phyloP scores from a whole-genome alignment of 1,140 invertebrate genomes.

The Zaprionus capensis region DNA sequence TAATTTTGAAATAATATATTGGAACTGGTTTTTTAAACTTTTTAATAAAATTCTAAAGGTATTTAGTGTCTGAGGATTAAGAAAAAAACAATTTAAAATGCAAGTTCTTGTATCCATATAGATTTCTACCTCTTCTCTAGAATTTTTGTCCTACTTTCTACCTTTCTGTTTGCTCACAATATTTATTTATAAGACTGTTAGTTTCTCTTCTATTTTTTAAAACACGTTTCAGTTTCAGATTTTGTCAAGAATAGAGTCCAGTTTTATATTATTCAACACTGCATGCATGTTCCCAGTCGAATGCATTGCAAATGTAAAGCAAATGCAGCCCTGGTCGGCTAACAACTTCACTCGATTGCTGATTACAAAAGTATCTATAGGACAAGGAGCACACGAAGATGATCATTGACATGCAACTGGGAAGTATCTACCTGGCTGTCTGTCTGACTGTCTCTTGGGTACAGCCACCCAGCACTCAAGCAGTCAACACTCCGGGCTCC shows the following conservation, averaged over 20 bases:
- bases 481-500: slow-evolving; percentile 38
- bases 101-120: too few relatives aligned
- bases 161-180: too few relatives aligned
- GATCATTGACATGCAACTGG: slow-evolving; percentile 56
- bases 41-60: too few relatives aligned
- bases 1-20: too few relatives aligned
- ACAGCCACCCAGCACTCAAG: slow-evolving; percentile 50
- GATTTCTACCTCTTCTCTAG: neutral
- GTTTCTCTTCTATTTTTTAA: too few relatives aligned
- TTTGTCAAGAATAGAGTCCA: too few relatives aligned
- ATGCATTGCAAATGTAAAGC: neutral
- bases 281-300: neutral
- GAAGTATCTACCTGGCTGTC: slow-evolving; percentile 41
- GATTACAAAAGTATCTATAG: slow-evolving; percentile 51
- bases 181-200: too few relatives aligned
- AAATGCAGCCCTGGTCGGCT: slow-evolving; percentile 34
- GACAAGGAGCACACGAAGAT: slow-evolving; percentile 50
- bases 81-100: too few relatives aligned
- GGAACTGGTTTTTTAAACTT: too few relatives aligned
- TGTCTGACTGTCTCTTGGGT: neutral
- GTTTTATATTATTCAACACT: neutral
- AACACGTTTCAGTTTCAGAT: too few relatives aligned
- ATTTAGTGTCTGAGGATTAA: too few relatives aligned
- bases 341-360: slow-evolving; percentile 46
- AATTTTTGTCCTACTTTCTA: neutral